Evolutionary conservation across 1,140 invertebrate species (phyloP), one percentile per base, ranked within the genome.

Genomic region (Diuraphis noxia): DNA sequence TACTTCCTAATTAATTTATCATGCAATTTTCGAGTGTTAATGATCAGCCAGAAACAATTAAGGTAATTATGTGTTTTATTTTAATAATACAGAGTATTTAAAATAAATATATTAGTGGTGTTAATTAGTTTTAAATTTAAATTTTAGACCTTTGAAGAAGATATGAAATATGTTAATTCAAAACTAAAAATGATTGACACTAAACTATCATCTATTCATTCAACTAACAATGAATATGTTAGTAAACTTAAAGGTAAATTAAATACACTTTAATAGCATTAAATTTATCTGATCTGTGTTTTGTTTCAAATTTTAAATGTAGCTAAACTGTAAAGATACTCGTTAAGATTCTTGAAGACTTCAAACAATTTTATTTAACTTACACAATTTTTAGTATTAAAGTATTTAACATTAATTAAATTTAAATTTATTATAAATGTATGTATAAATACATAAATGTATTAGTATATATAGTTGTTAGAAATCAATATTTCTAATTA

Each of bases 241-340:
- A 25, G 41, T 30, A 89, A 8, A 43, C 19, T 13, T 72, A 34
- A 79, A 90, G 88, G 88, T 90, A 90, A 90, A 79, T 72, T 79
- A 10, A 43, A 90, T 34, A 84, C 17, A 43, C 13, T 84, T 84
- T 30, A 41, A 38, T 84, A 43, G 4, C n/a, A 19, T 41, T 21
- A 0, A 84, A 43, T 43, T 9, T n/a, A 84, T 38, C 23, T 81
- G 21, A 79, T 13, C 34, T 5, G 56, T 72, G 30, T 72, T 72
- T n/a, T 72, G 56, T 72, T 72, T 72, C 10, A 17, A 72, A 72
- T 72, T 72, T 72, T n/a, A 72, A 72, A 72, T 72, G 56, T 72
- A 72, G 56, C 56, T 72, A 72, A n/a, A 72, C 56, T 72, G 56
- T 72, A 72, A 72, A 63, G 56, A 63, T 63, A 63, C 30, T 63